phyloP scores from a whole-genome alignment of 92 coral and sea anemone genomes.

The Epizoanthus rinbou region DNA sequence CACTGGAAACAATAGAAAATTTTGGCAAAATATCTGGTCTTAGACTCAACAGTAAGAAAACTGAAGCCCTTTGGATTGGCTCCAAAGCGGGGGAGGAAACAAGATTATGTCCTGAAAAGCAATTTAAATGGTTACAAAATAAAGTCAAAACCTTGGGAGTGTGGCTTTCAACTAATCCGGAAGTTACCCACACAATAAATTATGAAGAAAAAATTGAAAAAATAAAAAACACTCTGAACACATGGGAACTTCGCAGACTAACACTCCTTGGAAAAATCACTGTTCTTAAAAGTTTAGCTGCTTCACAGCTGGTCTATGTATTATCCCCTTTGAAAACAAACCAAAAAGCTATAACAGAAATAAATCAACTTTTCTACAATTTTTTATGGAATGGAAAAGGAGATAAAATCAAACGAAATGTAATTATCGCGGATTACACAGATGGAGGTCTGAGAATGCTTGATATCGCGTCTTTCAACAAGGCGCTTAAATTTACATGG shows the following conservation, averaged over 20 bases:
- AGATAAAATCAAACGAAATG: slow-evolving; percentile 46
- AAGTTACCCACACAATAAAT: slow-evolving; percentile 6
- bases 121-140: slow-evolving; percentile 32
- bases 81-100: slow-evolving; percentile 13
- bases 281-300: slow-evolving; percentile 41
- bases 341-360: slow-evolving; percentile 26
- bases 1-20: slow-evolving; percentile 30
- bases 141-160: slow-evolving; percentile 45
- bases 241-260: slow-evolving; percentile 38
- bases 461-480: slow-evolving; percentile 30
- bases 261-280: slow-evolving; percentile 48
- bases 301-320: slow-evolving; percentile 45
- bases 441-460: slow-evolving; percentile 42
- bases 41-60: slow-evolving; percentile 42
- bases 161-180: slow-evolving; percentile 47
- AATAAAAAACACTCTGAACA: slow-evolving; percentile 20
- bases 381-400: slow-evolving; percentile 45
- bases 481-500: slow-evolving; percentile 28
- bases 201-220: slow-evolving; percentile 45
- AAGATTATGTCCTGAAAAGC: slow-evolving; percentile 42
- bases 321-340: slow-evolving; percentile 37
- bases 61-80: slow-evolving; percentile 49
- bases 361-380: slow-evolving; percentile 22
- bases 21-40: slow-evolving; percentile 41
- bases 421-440: slow-evolving; percentile 31